Percentiles rank a stretch among this genome's conserved stretches.
phyloP scores from a whole-genome alignment of 2,888 invertebrate genomes.

The Eumacrocentrus americanus region DNA sequence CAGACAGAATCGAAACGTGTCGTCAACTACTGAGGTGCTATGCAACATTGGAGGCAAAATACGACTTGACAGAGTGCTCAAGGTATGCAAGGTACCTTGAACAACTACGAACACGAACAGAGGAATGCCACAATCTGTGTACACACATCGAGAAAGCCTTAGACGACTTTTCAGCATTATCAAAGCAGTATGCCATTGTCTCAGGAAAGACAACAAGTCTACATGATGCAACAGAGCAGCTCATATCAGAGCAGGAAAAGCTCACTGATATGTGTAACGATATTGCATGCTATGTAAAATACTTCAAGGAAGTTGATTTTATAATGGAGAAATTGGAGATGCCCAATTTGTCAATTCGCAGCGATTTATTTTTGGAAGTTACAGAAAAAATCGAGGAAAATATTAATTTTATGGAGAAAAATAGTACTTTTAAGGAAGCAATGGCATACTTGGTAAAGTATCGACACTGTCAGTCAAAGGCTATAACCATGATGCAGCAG shows the following conservation, averaged over 20 bases:
- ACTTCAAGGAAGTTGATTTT: constrained; percentile 84
- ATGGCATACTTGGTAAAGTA: constrained; percentile 82
- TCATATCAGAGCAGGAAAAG: constrained; percentile 86
- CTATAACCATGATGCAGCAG: constrained; percentile 78
- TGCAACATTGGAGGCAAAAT: constrained; percentile 73
- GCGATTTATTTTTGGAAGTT: constrained; percentile 81
- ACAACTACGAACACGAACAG: constrained; percentile 71
- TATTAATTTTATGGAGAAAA: constrained; percentile 79
- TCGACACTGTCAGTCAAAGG: constrained; percentile 81
- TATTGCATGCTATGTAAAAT: constrained; percentile 79
- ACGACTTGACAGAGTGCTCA: constrained; percentile 73
- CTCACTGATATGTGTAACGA: constrained; percentile 80
- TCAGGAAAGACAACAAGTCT: constrained; percentile 91
- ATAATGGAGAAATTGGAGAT: constrained; percentile 81
- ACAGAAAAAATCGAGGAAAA: constrained; percentile 86
- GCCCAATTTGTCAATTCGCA: constrained; percentile 81
- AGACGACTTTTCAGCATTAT: constrained; percentile 73
- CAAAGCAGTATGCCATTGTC: constrained; percentile 82
- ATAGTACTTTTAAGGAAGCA: constrained; percentile 86
- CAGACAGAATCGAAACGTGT: constrained; percentile 66
- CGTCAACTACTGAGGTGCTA: constrained; percentile 81
- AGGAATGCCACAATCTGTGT: constrained; percentile 73
- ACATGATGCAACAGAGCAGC: constrained; percentile 89
- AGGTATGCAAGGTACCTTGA: constrained; percentile 75
- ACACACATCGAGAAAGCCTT: constrained; percentile 73